Base-by-base conservation (phyloP, 2,888 invertebrate species). In the Tetanocera ferruginea region DNA sequence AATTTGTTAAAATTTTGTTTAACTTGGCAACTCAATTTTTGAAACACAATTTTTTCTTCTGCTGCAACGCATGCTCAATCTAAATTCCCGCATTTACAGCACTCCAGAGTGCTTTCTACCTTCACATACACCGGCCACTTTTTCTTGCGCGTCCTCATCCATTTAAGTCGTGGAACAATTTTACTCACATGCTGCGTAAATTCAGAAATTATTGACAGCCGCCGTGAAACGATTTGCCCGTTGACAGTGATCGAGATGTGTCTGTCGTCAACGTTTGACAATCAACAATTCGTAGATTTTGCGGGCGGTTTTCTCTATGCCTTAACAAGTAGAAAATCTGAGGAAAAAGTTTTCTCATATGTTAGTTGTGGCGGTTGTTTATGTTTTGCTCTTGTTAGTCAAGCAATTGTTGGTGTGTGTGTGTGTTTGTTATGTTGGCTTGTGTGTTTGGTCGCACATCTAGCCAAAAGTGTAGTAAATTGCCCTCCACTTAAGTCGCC, bases 191-290 rank as follows among this genome's bases (percentile, higher is more conserved):
- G 78, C 86, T 87, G 88, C 87, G 87, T 87, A 87, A 88, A 87
- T 87, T 84, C 86, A 84, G 85, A 85, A 87, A 87, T 86, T 87
- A 87, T 87, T 87, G 88, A 87, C 87, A 87, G 83, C 83, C 66
- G 76, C 67, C 71, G 69, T 66, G 75, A 83, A 43, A 34, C 73
- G 82, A 75, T 80, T 77, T 82, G 81, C 78, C 82, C 78, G 80
- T 83, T 83, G 87, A 87, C 88, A 88, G 86, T 87, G 87, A 88
- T 88, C 88, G 87, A 87, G 87, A 88, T 87, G 87, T 87, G 88
- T 87, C 87, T 80, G 52, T 34, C 19, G n/a, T 55, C 83, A 71
- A 66, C 28, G 23, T 64, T 60, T 78, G 79, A 73, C 73, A 60
- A 78, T 80, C 75, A 70, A 78, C 82, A 81, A 43, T 80, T 81